Conservation (phyloP, 2,113 vertebrate genomes). For the Casuarius casuarius region DNA sequence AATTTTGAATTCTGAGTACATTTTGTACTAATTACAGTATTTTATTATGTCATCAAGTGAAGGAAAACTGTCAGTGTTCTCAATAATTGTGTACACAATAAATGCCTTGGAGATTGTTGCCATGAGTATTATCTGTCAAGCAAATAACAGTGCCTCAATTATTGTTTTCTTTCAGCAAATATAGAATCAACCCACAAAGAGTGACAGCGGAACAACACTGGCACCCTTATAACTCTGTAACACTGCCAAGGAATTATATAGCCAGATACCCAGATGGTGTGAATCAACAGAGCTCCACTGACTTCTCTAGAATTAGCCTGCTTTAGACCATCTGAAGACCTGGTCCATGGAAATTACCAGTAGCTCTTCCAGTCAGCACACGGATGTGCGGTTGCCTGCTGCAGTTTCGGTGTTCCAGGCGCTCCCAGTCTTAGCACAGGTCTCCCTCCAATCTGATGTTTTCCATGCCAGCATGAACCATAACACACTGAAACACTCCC, state of each 20-base stretch:
- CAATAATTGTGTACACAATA: constrained; percentile 32
- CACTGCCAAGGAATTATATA: neutral
- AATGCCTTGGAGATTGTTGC: constrained; percentile 59
- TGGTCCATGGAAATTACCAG: neutral
- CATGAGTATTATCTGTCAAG: constrained; percentile 54
- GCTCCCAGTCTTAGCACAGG: neutral
- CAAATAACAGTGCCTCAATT: constrained; percentile 45
- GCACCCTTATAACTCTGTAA: neutral
- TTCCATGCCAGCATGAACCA: neutral
- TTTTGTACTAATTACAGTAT: constrained; percentile 51
- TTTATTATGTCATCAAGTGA: constrained; percentile 56
- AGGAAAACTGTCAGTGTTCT: constrained; percentile 40
- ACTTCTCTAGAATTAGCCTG: neutral
- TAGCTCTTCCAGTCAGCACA: neutral
- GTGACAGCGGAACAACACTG: neutral
- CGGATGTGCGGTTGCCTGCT: neutral
- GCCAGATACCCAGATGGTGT: constrained; percentile 2
- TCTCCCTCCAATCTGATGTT: neutral
- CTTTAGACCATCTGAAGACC: neutral
- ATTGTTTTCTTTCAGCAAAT: constrained; percentile 36
- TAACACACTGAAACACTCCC: neutral
- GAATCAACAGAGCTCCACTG: neutral
- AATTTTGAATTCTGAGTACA: constrained; percentile 8
- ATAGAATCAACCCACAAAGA: constrained; percentile 14
- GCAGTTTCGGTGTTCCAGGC: neutral